Base-by-base conservation (phyloP, 1,140 invertebrate genomes). In the Caligus rogercresseyi region DNA sequence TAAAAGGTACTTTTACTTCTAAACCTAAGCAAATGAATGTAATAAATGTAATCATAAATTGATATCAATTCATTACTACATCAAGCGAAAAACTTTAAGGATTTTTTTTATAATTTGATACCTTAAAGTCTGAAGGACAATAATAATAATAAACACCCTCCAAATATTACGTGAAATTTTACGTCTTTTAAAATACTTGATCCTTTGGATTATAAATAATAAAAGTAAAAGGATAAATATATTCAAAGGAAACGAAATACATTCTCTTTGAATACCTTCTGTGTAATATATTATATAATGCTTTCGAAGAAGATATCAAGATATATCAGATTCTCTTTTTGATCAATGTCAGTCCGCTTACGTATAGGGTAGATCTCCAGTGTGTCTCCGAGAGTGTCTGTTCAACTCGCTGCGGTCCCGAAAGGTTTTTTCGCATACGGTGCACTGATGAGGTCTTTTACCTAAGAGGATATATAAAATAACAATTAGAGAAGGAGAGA, bases 291-390 rank as follows among this genome's bases (percentile, higher is more conserved):
- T n/a, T n/a, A n/a, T n/a, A n/a, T n/a, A n/a, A n/a, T n/a, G n/a
- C n/a, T n/a, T 43, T 43, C 31, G n/a, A 43, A 43, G 31, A 43
- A 43, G n/a, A 43, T 43, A 43, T 43, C 31, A 43, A 11, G n/a
- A 43, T 43, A 43, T 43, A 43, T 43, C n/a, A 43, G 31, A n/a
- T 43, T 11, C n/a, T 43, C 7, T 11, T 43, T 11, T 43, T 11
- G 7, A 43, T 43, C 7, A 11, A 43, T 43, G n/a, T n/a, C n/a
- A n/a, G n/a, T n/a, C n/a, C 31, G 15, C 52, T 63, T 63, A 63
- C 61, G 55, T 63, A 26, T 63, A 63, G 16, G 61, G 61, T n/a
- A 63, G 54, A 56, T 63, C 61, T 25, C 61, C 61, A n/a, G 61
- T 63, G 31, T 63, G 61, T 56, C 61, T n/a, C 15, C 61, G 51